Evolutionary conservation across 2,797 vertebrate species (phyloP).

Genomic region (Sebastes baramenuke): DNA sequence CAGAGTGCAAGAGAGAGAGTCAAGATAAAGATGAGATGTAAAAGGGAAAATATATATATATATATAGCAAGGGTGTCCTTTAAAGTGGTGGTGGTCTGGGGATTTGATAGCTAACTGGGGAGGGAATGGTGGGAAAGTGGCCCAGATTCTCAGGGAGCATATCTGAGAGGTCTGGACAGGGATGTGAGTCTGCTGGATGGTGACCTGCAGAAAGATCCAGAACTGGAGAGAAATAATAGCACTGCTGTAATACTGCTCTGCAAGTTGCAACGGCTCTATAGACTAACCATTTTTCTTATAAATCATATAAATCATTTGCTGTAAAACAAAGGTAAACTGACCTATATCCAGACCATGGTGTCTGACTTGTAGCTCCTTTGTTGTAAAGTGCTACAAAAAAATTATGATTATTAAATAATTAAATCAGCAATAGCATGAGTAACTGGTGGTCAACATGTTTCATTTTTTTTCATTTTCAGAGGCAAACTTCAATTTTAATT

Average conservation of each 20-base stretch:
- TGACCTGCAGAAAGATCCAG: constrained; percentile 13
- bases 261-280: background rate
- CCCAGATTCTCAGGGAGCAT: constrained; percentile 40
- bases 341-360: background rate
- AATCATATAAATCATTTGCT: background rate
- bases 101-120: constrained; percentile 25
- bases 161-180: constrained; percentile 24
- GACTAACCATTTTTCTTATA: background rate
- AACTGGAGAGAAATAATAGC: background rate
- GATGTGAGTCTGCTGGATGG: constrained; percentile 20
- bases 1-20: constrained; percentile 2
- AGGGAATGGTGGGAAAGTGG: constrained; percentile 26
- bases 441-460: no score
- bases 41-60: constrained; percentile 3
- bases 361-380: background rate
- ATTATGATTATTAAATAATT: no score
- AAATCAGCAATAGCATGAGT: no score
- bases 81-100: constrained; percentile 38
- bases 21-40: constrained; percentile 19
- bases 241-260: background rate
- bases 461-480: no score
- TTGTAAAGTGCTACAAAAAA: background rate
- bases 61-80: constrained; percentile 12
- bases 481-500: no score
- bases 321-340: background rate